A percentile compares a stretch with the other conserved stretches of the same genome.
Conservation (phyloP, 2,888 invertebrate genomes). For the Crocallis elinguaria region DNA sequence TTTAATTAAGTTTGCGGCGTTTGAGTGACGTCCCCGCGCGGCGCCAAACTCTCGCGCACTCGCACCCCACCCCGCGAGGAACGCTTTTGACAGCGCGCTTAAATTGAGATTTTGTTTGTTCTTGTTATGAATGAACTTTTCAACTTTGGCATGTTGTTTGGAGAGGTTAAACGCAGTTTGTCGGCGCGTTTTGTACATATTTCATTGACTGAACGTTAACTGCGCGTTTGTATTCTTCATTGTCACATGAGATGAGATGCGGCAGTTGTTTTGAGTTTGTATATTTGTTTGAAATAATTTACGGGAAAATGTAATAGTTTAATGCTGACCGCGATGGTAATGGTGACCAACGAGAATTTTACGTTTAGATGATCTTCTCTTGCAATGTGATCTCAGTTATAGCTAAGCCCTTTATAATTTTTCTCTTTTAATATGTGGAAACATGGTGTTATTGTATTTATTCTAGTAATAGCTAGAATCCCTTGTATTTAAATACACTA, state of each 20-base stretch:
- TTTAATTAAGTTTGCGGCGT: constrained; percentile 54
- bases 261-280: neutral
- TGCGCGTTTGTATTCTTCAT: constrained; percentile 5
- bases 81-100: constrained; percentile 16
- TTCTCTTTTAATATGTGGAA: no score
- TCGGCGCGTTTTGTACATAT: constrained; percentile 15
- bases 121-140: constrained; percentile 32
- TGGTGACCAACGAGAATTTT: no score
- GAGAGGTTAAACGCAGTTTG: constrained; percentile 15
- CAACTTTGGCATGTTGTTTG: constrained; percentile 19
- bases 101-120: constrained; percentile 34
- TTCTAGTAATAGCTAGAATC: no score
- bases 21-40: constrained; percentile 38
- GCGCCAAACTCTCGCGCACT: constrained; percentile 14
- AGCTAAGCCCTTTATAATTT: no score
- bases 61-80: constrained; percentile 14
- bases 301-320: no score
- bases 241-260: neutral
- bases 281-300: no score
- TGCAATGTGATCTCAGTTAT: no score
- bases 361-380: no score
- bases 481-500: no score
- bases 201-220: constrained; percentile 13
- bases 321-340: no score
- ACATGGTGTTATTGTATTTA: no score